Evolutionary conservation across 2,113 vertebrate genomes (phyloP).

Genomic region (Charadrius vociferus): DNA sequence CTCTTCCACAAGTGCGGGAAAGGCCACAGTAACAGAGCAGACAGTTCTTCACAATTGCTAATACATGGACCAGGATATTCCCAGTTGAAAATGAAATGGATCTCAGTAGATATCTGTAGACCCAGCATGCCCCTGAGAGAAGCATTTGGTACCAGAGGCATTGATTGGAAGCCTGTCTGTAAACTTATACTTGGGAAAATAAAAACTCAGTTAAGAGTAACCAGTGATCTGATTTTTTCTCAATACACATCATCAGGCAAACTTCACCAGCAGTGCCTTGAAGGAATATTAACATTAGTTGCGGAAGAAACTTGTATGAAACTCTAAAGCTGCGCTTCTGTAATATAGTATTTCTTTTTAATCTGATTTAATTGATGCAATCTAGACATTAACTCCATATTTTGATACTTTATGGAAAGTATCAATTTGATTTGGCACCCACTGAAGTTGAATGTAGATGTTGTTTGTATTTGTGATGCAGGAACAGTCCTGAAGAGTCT

Average conservation of each 20-base stretch:
- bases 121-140: neutral
- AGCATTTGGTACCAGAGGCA: neutral
- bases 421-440: neutral
- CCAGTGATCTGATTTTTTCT: neutral
- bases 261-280: neutral
- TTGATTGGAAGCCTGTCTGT: neutral
- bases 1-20: neutral
- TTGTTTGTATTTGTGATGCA: accelerated
- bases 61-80: neutral
- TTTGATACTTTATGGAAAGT: neutral
- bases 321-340: neutral
- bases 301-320: neutral
- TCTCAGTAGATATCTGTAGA: neutral
- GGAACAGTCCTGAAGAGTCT: neutral
- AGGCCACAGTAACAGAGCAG: neutral
- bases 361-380: neutral
- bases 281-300: neutral
- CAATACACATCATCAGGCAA: neutral
- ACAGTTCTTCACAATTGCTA: neutral
- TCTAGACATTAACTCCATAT: neutral
- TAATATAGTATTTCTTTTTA: neutral
- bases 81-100: neutral
- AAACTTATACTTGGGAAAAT: neutral
- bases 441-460: neutral
- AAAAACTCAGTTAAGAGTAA: neutral